Conservation (phyloP, 2,113 vertebrate species). For the Hippoglossus stenolepis region DNA sequence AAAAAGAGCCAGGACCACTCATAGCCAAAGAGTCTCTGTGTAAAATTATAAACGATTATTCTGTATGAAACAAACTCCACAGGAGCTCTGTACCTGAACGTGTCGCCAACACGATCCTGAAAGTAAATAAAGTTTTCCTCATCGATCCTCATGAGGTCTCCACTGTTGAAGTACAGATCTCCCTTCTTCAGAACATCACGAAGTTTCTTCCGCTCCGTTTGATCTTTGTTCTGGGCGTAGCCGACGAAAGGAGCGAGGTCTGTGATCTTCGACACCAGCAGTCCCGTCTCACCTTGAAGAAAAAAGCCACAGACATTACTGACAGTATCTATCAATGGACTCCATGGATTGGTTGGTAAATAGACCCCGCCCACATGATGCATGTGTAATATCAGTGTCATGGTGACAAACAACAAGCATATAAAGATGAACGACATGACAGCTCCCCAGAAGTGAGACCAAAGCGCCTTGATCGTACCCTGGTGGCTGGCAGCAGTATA, state of each 20-base stretch:
- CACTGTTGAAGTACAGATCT: slow-evolving; percentile 91
- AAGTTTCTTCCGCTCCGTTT: slow-evolving; percentile 88
- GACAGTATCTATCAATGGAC: background rate
- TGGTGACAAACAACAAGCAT: too few species aligned
- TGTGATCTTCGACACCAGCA: slow-evolving; percentile 88
- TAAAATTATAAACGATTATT: too few species aligned
- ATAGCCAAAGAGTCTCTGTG: too few species aligned
- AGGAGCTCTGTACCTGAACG: slow-evolving; percentile 84
- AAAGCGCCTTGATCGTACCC: too few species aligned
- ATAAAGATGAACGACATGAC: too few species aligned
- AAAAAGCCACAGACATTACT: background rate
- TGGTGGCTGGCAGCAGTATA: too few species aligned
- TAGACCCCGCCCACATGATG: too few species aligned
- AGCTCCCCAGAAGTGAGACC: too few species aligned
- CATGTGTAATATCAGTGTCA: too few species aligned
- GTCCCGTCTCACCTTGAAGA: slow-evolving; percentile 86
- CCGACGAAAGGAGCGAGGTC: slow-evolving; percentile 85
- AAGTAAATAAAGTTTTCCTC: slow-evolving; percentile 90
- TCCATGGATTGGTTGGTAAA: background rate
- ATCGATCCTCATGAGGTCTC: slow-evolving; percentile 88
- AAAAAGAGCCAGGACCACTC: too few species aligned
- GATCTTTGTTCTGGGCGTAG: slow-evolving; percentile 83
- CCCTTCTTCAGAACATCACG: slow-evolving; percentile 87
- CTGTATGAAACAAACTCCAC: too few species aligned
- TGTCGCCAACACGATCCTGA: slow-evolving; percentile 91